Percentiles rank a stretch among this genome's conserved stretches.
phyloP scores from a whole-genome alignment of 1,140 invertebrate species.

The Dolichoris vasculosae region DNA sequence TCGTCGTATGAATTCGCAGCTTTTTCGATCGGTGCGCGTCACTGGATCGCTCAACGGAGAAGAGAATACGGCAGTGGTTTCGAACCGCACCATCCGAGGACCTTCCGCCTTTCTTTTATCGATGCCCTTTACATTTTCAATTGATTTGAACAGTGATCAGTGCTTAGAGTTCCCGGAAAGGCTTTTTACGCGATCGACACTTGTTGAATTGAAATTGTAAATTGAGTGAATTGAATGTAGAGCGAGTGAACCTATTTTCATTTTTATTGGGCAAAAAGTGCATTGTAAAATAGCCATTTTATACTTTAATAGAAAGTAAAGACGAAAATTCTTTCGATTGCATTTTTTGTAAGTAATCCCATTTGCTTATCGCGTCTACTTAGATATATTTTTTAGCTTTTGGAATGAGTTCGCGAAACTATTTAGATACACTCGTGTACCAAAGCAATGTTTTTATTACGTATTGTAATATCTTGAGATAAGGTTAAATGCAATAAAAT shows the following conservation, averaged over 20 bases:
- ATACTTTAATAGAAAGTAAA: not conserved
- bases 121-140: not conserved
- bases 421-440: no score
- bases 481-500: no score
- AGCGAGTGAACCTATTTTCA: not conserved
- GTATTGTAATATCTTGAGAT: no score
- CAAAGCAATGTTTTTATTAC: no score
- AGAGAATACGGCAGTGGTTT: not conserved
- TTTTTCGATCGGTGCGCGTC: no score
- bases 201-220: slow-evolving; percentile 13
- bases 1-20: not conserved
- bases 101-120: not conserved
- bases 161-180: not conserved
- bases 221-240: not conserved
- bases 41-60: not conserved
- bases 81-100: not conserved
- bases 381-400: no score
- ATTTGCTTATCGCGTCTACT: no score
- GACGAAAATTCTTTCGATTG: not conserved
- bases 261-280: not conserved
- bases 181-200: not conserved
- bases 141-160: not conserved
- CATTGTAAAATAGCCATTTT: not conserved
- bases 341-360: not conserved
- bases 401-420: no score